Percentiles rank a stretch among this genome's conserved stretches.
Evolutionary conservation across 2,888 invertebrate species (phyloP).

Genomic region (Steinernema carpocapsae): DNA sequence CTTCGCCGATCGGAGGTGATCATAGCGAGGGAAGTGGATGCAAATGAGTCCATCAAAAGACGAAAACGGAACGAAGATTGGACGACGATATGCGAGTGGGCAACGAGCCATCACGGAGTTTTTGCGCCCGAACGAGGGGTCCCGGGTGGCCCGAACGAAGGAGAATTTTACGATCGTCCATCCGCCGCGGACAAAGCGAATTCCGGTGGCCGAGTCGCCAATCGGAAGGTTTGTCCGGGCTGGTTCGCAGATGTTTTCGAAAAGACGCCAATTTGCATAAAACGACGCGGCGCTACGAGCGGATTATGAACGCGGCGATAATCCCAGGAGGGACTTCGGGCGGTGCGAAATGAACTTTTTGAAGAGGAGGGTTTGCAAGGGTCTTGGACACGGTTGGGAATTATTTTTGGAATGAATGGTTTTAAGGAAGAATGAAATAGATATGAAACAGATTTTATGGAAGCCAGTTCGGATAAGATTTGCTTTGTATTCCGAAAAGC

Average conservation of each 20-base stretch:
- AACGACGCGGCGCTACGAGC: slow-evolving; percentile 23
- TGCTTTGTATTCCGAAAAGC: too few relatives aligned
- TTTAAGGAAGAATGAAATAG: too few relatives aligned
- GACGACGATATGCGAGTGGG: neutral
- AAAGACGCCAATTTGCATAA: slow-evolving; percentile 24
- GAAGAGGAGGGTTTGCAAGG: neutral
- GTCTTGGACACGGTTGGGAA: neutral
- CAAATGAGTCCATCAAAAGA: neutral
- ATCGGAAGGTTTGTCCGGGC: neutral
- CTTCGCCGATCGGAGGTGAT: slow-evolving; percentile 4
- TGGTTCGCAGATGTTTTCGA: slow-evolving; percentile 26
- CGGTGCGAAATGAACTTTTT: neutral
- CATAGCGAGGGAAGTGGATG: slow-evolving; percentile 8
- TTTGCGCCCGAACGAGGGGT: neutral
- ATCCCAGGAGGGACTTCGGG: slow-evolving; percentile 4
- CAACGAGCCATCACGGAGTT: neutral
- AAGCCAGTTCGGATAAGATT: too few relatives aligned
- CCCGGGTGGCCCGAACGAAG: slow-evolving; percentile 27
- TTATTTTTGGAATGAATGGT: neutral
- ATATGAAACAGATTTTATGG: too few relatives aligned
- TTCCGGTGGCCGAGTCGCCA: slow-evolving; percentile 31
- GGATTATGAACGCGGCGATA: slow-evolving; percentile 32
- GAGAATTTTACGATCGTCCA: slow-evolving; percentile 17
- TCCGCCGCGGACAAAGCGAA: slow-evolving; percentile 29
- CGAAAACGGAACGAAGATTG: too few relatives aligned